Evolutionary conservation across 1,140 invertebrate genomes (phyloP).

Genomic region (Episyrphus balteatus): DNA sequence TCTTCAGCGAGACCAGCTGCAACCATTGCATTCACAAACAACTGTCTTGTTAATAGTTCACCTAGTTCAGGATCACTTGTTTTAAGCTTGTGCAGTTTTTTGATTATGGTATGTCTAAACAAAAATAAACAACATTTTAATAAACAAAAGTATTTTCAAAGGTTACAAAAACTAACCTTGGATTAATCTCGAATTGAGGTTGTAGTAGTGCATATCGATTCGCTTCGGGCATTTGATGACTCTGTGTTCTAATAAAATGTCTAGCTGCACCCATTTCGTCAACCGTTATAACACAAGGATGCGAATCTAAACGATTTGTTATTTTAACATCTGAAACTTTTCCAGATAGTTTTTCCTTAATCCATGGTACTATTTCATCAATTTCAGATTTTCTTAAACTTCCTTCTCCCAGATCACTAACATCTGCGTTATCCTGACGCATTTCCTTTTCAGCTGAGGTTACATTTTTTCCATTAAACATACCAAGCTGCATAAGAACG

Average conservation of each 20-base stretch:
- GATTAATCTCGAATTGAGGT: constrained; percentile 88
- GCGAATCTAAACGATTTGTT: constrained; percentile 70
- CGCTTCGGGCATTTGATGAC: constrained; percentile 73
- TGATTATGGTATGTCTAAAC: constrained; percentile 76
- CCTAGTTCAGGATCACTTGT: constrained; percentile 68
- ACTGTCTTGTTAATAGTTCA: constrained; percentile 74
- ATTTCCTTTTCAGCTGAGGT: constrained; percentile 92
- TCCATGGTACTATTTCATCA: constrained; percentile 64
- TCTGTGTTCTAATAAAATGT: constrained; percentile 86
- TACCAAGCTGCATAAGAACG: constrained; percentile 78
- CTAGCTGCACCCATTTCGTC: constrained; percentile 92
- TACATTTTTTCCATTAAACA: constrained; percentile 69
- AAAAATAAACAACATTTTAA: not conserved
- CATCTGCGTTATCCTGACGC: constrained; percentile 53
- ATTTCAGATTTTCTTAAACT: constrained; percentile 60
- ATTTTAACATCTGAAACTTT: constrained; percentile 72
- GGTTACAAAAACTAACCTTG: constrained; percentile 48
- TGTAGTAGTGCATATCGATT: constrained; percentile 77
- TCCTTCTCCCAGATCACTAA: constrained; percentile 46
- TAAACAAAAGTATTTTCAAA: not conserved
- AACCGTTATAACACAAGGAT: constrained; percentile 89
- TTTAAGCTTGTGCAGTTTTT: constrained; percentile 69
- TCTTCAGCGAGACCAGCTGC: constrained; percentile 90
- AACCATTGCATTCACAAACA: constrained; percentile 92
- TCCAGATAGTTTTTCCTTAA: constrained; percentile 61